phyloP scores from a whole-genome alignment of 1,140 invertebrate genomes.

The Magallana angulata region DNA sequence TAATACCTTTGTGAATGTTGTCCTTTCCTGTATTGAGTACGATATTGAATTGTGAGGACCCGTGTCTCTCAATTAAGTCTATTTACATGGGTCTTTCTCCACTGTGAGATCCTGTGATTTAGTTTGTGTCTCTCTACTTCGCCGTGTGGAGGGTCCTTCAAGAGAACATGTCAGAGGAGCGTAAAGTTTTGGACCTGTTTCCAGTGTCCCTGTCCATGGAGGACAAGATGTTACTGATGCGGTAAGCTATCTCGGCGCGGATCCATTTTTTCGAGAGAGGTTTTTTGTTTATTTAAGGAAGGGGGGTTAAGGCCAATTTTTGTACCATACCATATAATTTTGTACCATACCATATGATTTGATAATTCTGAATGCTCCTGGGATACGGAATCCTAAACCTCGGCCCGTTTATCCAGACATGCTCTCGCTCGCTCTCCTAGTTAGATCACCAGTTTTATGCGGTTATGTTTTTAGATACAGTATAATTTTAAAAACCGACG shows the following conservation, averaged over 20 bases:
- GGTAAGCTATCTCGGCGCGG: neutral
- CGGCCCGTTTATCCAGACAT: too few relatives aligned
- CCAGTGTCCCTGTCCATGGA: conserved; percentile 19
- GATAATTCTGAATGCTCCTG: too few relatives aligned
- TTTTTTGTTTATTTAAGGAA: too few relatives aligned
- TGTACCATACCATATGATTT: too few relatives aligned
- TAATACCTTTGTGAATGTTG: conserved; percentile 28
- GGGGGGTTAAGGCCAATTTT: too few relatives aligned
- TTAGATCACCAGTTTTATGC: too few relatives aligned
- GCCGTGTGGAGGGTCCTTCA: conserved; percentile 2
- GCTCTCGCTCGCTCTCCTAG: too few relatives aligned
- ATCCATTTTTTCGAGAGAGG: too few relatives aligned
- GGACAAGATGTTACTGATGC: conserved; percentile 22
- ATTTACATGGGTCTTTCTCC: neutral
- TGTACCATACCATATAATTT: too few relatives aligned
- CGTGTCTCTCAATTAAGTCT: conserved; percentile 20
- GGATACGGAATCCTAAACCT: too few relatives aligned
- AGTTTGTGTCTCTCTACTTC: neutral
- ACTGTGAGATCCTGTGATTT: neutral
- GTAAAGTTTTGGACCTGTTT: conserved; percentile 2
- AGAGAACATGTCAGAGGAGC: conserved; percentile 11
- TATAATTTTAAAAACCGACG: too few relatives aligned
- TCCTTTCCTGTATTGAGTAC: neutral
- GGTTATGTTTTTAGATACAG: too few relatives aligned
- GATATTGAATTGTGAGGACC: neutral